Evolutionary conservation across 2,797 vertebrate genomes (phyloP), one percentile per base, ranked within the genome.

Genomic region (Smutsia temminckii): DNA sequence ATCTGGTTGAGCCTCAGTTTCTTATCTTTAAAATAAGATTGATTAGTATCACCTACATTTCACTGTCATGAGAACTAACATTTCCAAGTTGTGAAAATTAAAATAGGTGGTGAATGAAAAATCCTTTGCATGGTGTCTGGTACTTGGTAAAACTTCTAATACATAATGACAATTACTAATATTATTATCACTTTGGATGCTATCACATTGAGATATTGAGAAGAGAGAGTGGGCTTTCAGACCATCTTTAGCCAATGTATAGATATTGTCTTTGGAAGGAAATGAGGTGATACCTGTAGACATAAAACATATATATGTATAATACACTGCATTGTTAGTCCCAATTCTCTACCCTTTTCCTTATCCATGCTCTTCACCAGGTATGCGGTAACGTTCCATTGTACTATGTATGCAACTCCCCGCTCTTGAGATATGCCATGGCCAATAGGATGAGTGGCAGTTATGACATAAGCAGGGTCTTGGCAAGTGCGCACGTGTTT

Each of bases 71-170:
- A 94, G 59, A 94, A 53, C 27, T 57, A 87, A 51, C 14, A 40
- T 71, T 94, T 91, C 37, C 27, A 93, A 85, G 18, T 77, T 89
- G 1, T 89, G 91, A 80, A 89, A 66, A 25, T 90, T 87, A 91
- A 78, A 53, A 86, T 78, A 79, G 21, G 1, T 10, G 7, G 68
- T 72, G 42, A 95, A 75, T 66, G 13, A 75, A 91, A 81, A 88
- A 49, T 66, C 25, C 8, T 89, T 93, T 89, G 9, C 29, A n/a
- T 37, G 32, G 12, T 57, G 20, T 55, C 11, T 71, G 23, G 7
- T 89, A 53, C 72, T 66, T 77, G 57, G 34, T 77, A 78, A 92
- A 78, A 94, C 12, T 55, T 92, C n/a, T 79, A 77, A 90, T 53
- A 61, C 3, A 13, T 42, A 27, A 46, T 84, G 40, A 10, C 25